phyloP scores from a whole-genome alignment of 2,113 vertebrate species.

The Urocynchramus pylzowi region DNA sequence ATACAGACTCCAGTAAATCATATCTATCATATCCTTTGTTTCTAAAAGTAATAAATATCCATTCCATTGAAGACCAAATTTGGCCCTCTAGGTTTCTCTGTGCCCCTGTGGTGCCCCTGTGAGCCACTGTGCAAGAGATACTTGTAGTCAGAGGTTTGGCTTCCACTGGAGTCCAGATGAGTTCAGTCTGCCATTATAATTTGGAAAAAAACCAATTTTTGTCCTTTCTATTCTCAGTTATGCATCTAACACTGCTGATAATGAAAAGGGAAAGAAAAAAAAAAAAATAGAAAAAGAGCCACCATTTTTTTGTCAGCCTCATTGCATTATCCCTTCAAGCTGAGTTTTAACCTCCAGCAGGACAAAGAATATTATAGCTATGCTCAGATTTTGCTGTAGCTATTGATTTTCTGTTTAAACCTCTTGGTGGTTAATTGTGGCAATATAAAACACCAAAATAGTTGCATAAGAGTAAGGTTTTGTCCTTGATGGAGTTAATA shows the following conservation, averaged over 20 bases:
- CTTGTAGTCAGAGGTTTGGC: neutral
- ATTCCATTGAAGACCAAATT: neutral
- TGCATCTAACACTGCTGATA: neutral
- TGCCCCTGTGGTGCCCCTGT: neutral
- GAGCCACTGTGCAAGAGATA: neutral
- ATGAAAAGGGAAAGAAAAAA: neutral
- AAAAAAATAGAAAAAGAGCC: accelerated
- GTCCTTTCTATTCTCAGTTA: neutral
- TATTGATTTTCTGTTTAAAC: neutral
- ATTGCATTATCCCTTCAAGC: neutral
- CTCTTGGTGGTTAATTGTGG: neutral
- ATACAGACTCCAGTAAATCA: neutral
- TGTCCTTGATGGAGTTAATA: neutral
- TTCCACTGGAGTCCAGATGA: neutral
- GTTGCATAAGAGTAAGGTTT: neutral
- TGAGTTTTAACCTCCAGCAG: neutral
- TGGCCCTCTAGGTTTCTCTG: neutral
- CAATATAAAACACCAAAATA: neutral
- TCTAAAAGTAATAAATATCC: neutral
- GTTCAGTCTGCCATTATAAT: neutral
- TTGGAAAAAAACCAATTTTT: neutral
- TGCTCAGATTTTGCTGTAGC: neutral
- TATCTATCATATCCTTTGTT: neutral
- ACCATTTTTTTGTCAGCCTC: neutral
- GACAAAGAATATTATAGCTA: neutral